A percentile compares a stretch with the other conserved stretches of the same genome.
Evolutionary conservation across 1,140 invertebrate species (phyloP).

Genomic region (Caerostris extrusa): DNA sequence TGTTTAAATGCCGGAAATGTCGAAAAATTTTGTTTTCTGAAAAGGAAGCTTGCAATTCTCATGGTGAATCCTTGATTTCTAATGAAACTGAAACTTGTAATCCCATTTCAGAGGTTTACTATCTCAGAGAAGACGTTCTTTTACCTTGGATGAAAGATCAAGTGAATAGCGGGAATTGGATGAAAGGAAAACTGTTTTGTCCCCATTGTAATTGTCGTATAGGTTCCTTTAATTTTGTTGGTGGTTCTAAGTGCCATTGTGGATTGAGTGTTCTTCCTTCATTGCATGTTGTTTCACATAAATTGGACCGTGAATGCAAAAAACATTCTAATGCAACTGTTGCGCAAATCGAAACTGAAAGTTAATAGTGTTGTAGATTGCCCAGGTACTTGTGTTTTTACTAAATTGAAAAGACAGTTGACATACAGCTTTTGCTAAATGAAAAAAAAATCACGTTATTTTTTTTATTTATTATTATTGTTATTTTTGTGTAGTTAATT

Average conservation of each 20-base stretch:
- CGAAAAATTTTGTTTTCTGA: slow-evolving; percentile 64
- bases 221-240: slow-evolving; percentile 86
- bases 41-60: slow-evolving; percentile 45
- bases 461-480: no score
- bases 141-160: slow-evolving; percentile 69
- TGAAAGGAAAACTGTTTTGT: slow-evolving; percentile 85
- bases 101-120: slow-evolving; percentile 62
- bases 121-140: slow-evolving; percentile 72
- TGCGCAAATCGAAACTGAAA: not conserved
- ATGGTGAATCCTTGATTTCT: slow-evolving; percentile 7
- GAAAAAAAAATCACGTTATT: no score
- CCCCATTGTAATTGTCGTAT: slow-evolving; percentile 84
- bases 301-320: slow-evolving; percentile 74
- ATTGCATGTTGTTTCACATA: slow-evolving; percentile 75
- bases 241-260: slow-evolving; percentile 85
- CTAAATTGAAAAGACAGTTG: no score
- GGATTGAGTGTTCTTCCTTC: slow-evolving; percentile 83
- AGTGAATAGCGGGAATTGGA: slow-evolving; percentile 82
- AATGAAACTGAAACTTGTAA: slow-evolving; percentile 29
- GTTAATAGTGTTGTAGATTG: not conserved
- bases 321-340: not conserved
- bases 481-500: no score
- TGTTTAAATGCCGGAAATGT: slow-evolving; percentile 77
- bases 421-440: no score
- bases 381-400: no score